A percentile compares a stretch with the other conserved stretches of the same genome.
Conservation (phyloP, 2,797 vertebrate genomes). For the Xerus rutilus region DNA sequence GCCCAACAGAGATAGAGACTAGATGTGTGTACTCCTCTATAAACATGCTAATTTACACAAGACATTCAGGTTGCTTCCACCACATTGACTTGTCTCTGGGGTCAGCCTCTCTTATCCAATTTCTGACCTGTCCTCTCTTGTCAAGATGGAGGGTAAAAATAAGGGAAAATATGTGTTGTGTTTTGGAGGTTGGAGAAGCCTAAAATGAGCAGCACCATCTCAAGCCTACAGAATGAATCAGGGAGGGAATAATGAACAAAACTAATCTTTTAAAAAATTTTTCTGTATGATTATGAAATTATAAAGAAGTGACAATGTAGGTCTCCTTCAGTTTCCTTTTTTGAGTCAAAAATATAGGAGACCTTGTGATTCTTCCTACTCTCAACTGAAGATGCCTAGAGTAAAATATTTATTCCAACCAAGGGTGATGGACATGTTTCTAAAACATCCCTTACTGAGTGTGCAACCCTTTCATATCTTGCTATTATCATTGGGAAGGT, state of each 20-base stretch:
- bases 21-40: background rate
- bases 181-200: background rate
- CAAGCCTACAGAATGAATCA: background rate
- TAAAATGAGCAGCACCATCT: background rate
- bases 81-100: background rate
- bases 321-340: background rate
- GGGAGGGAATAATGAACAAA: background rate
- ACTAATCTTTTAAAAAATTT: background rate
- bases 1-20: background rate
- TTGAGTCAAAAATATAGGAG: background rate
- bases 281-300: background rate
- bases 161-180: rapidly evolving
- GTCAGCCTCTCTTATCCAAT: background rate
- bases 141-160: background rate
- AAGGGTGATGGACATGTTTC: rapidly evolving
- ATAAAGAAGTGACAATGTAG: background rate
- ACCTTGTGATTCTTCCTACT: background rate
- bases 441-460: background rate
- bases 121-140: background rate
- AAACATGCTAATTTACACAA: background rate
- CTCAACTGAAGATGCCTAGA: background rate
- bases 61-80: background rate
- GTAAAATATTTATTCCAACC: background rate
- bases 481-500: rapidly evolving
- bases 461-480: background rate